Base-by-base conservation (phyloP, 2,888 invertebrate genomes). In the Diadegma fenestrale region DNA sequence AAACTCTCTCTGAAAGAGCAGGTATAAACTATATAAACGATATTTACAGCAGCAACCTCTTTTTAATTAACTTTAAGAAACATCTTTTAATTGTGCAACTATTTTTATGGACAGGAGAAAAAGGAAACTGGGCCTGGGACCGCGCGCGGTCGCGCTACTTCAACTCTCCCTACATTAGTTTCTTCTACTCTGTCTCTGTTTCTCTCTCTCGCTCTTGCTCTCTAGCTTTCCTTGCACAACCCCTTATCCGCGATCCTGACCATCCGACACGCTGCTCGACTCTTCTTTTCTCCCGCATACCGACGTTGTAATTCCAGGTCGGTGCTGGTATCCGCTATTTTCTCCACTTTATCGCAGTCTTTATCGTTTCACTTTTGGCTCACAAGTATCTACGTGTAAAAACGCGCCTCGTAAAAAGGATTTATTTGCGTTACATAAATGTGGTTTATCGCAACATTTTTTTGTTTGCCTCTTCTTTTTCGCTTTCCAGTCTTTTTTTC, bases 1-100 rank as follows among this genome's bases (percentile, higher is more conserved):
- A 30, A 4, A 30, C 2, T 30, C 30, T 54, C 58, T 26, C 14
- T 58, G 58, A 26, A 58, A 26, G 14, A 14, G 26, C 58, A 14
- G 4, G 26, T 58, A 58, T 58, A 26, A 58, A 58, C 6, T 37
- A 58, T 26, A 48, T 48, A n/a, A n/a, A 69, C 19, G n/a, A 14
- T 41, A 26, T 58, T 58, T 26, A 58, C 26, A 26, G 26, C 58
- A 6, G 14, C 22, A 54, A 26, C 77, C 78, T 26, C 37, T 88
- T 90, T 92, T 92, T 92, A 92, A 92, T 92, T 92, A 92, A 92
- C 91, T 91, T 84, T 76, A 88, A 90, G 89, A 89, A 91, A 90
- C 90, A 90, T 91, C 89, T 90, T 91, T 90, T 90, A 92, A 91
- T 90, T 90, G 90, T 88, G 88, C 88, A 90, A 91, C 87, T 89